A percentile compares a stretch with the other conserved stretches of the same genome.
Conservation (phyloP, 2,113 vertebrate species). For the Prietella phreatophila region DNA sequence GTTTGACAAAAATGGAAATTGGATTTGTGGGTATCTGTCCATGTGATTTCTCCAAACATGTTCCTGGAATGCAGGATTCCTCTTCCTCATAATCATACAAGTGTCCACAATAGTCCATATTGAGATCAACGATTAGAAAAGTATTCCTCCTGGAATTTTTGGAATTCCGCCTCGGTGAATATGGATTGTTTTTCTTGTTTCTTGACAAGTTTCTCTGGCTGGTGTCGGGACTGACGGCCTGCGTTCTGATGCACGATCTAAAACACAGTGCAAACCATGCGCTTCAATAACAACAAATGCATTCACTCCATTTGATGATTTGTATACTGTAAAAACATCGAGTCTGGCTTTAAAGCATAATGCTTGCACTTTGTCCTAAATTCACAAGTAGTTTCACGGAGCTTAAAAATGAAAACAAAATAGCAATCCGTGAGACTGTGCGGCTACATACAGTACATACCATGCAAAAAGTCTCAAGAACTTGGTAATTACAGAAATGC, state of each 20-base stretch:
- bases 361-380: not conserved
- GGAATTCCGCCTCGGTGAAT: constrained; percentile 75
- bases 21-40: not conserved
- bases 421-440: not conserved
- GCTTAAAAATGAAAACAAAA: not conserved
- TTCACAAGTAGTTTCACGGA: not conserved
- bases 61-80: not conserved
- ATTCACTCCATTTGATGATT: not conserved
- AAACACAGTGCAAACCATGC: not conserved
- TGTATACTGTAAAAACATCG: not conserved
- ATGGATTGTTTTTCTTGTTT: constrained; percentile 58
- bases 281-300: not conserved
- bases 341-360: not conserved
- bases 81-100: not conserved
- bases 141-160: constrained; percentile 75
- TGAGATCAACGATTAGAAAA: constrained; percentile 55
- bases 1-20: constrained; percentile 2
- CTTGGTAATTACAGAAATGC: not conserved
- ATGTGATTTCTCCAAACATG: not conserved
- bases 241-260: constrained; percentile 66
- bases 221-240: constrained; percentile 66
- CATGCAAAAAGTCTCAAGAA: not conserved
- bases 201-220: not conserved
- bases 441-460: not conserved
- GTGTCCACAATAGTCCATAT: not conserved